phyloP scores from a whole-genome alignment of 2,797 vertebrate genomes.

The Lithobates sylvaticus region DNA sequence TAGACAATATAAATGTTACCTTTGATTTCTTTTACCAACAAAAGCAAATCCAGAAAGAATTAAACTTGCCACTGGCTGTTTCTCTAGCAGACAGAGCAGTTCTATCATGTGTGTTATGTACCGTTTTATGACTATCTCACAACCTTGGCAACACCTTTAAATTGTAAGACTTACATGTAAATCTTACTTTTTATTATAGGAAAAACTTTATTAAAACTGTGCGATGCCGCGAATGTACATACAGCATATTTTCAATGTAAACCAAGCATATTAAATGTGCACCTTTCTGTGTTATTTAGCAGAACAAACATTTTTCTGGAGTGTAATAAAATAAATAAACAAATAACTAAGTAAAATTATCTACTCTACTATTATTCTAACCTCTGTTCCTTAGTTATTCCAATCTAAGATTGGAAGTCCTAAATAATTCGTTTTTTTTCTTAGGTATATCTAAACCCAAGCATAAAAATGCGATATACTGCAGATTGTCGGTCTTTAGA shows the following conservation, averaged over 20 bases:
- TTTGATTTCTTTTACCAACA: constrained; percentile 6
- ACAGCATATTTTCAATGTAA: background rate
- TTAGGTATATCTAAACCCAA: background rate
- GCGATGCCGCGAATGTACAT: constrained; percentile 1
- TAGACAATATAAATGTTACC: constrained; percentile 4
- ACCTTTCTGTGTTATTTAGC: background rate
- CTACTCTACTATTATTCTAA: background rate
- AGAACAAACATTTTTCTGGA: background rate
- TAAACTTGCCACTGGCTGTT: background rate
- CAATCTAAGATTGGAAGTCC: background rate
- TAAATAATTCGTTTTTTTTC: background rate
- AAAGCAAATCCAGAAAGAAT: constrained; percentile 9
- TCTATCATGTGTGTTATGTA: background rate
- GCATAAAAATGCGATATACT: background rate
- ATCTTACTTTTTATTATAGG: background rate
- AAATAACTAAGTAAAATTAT: no score
- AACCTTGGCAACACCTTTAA: background rate
- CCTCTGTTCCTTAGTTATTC: background rate
- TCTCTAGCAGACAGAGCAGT: background rate
- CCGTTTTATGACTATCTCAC: background rate
- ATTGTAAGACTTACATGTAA: background rate
- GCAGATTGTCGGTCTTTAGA: no score
- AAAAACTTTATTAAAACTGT: background rate
- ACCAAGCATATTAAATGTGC: constrained; percentile 4
- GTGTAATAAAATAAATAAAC: no score